Evolutionary conservation across 35 echinoderm and acorn worm genomes (phyloP).

Genomic region (Amphiura filiformis): DNA sequence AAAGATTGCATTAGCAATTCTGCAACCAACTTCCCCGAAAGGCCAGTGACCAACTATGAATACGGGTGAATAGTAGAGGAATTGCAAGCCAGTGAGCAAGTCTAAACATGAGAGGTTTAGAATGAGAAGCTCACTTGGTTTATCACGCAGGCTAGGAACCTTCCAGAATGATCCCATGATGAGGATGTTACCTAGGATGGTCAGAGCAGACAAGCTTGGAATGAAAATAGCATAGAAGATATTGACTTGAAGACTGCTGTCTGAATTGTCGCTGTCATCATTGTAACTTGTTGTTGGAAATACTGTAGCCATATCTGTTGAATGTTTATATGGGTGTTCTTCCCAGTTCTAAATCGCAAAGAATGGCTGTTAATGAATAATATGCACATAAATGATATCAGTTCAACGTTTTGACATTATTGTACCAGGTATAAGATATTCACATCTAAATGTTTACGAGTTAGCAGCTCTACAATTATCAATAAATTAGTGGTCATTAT

Average conservation of each 20-base stretch:
- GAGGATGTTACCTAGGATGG: not conserved
- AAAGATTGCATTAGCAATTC: not conserved
- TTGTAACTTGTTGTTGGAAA: too few relatives aligned
- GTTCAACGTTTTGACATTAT: too few relatives aligned
- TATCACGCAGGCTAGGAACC: not conserved
- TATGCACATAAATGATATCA: too few relatives aligned
- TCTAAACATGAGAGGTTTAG: conserved; percentile 7
- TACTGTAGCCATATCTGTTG: too few relatives aligned
- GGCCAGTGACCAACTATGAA: conserved; percentile 3
- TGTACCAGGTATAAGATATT: too few relatives aligned
- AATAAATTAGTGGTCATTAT: too few relatives aligned
- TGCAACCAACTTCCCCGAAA: not conserved
- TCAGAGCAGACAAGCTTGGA: not conserved
- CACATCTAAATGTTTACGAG: too few relatives aligned
- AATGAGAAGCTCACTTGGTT: conserved; percentile 22
- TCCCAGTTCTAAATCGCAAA: too few relatives aligned
- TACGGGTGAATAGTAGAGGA: not conserved
- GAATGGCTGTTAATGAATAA: too few relatives aligned
- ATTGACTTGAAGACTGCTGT: not conserved
- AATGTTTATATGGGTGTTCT: too few relatives aligned
- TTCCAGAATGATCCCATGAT: not conserved
- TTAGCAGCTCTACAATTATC: too few relatives aligned
- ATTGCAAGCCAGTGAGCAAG: not conserved
- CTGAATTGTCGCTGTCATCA: too few relatives aligned
- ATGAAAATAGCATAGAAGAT: not conserved